Percentiles rank a stretch among this genome's conserved stretches.
These are phyloP conservation scores for Drosophila triauraria DNA, from an alignment of 1,140 invertebrate genomes.

Conservation along the genomic window DNA sequence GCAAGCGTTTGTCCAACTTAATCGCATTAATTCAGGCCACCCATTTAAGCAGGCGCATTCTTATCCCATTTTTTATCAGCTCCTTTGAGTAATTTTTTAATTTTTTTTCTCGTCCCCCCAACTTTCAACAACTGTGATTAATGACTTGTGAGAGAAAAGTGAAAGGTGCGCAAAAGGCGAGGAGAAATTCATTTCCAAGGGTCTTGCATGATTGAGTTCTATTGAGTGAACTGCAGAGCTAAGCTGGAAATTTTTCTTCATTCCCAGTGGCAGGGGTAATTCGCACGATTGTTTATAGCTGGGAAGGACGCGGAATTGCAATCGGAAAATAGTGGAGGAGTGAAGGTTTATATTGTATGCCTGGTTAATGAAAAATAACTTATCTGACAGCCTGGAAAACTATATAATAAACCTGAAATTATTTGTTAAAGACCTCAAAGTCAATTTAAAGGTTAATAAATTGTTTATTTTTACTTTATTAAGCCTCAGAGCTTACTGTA, in stretches of 20 bases:
- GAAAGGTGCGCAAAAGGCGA: slow-evolving; percentile 64
- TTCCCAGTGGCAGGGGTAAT: slow-evolving; percentile 31
- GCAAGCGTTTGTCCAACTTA: slow-evolving; percentile 57
- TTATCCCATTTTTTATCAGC: slow-evolving; percentile 36
- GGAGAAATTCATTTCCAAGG: slow-evolving; percentile 26
- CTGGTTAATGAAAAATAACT: neutral
- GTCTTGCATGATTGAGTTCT: slow-evolving; percentile 59
- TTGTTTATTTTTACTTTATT: neutral
- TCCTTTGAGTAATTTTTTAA: slow-evolving; percentile 32
- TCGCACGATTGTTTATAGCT: slow-evolving; percentile 26
- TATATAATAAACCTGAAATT: neutral
- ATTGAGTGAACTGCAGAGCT: slow-evolving; percentile 40
- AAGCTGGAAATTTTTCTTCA: slow-evolving; percentile 31
- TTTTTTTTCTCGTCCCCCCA: slow-evolving; percentile 19
- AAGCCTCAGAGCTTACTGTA: too few species aligned
- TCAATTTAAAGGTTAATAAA: neutral
- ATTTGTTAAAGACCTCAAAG: neutral
- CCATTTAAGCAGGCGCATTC: slow-evolving; percentile 57
- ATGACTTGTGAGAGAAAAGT: slow-evolving; percentile 68
- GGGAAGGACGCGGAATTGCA: neutral
- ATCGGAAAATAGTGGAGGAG: neutral
- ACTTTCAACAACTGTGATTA: slow-evolving; percentile 58
- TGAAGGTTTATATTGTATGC: neutral
- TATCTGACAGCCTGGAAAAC: neutral
- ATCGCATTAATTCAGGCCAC: slow-evolving; percentile 63